phyloP scores from a whole-genome alignment of 37 sponge, comb jelly and placozoan genomes.

The Beroe forskalii region DNA sequence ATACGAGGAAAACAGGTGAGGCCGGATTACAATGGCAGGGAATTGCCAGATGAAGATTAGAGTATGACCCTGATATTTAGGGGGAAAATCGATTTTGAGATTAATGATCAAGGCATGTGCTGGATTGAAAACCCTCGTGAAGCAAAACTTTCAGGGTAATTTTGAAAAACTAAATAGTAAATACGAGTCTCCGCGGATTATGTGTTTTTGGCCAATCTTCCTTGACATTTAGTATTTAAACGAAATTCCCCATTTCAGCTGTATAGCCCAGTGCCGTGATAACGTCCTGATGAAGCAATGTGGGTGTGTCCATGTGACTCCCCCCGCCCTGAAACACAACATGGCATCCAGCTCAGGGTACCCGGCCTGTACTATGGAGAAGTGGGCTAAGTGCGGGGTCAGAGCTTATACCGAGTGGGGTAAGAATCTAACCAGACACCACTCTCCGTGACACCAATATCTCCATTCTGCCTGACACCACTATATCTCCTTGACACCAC shows the following conservation, averaged over 20 bases:
- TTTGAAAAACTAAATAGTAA: neutral
- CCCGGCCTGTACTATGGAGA: conserved; percentile 28
- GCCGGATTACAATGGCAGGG: neutral
- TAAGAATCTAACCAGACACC: too few relatives aligned
- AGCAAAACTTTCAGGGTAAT: too few relatives aligned
- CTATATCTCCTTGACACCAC: too few relatives aligned
- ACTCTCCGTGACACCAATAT: too few relatives aligned
- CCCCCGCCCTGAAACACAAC: neutral
- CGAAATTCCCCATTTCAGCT: neutral
- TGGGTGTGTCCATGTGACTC: neutral
- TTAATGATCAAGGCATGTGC: too few relatives aligned
- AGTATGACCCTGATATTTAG: too few relatives aligned
- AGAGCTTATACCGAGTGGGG: conserved; percentile 12
- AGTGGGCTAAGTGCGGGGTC: conserved; percentile 35
- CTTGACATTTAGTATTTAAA: too few relatives aligned
- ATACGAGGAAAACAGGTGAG: conserved; percentile 62
- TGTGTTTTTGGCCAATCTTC: neutral
- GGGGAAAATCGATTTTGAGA: too few relatives aligned
- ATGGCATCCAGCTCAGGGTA: neutral
- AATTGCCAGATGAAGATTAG: neutral
- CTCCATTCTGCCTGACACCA: too few relatives aligned
- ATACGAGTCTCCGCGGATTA: neutral
- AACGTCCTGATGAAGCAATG: conserved; percentile 2
- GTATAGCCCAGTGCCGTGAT: conserved; percentile 33
- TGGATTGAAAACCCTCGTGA: too few relatives aligned